These are phyloP conservation scores for Varanus komodoensis DNA, from an alignment of 2,113 vertebrate genomes.

Conservation along the genomic window DNA sequence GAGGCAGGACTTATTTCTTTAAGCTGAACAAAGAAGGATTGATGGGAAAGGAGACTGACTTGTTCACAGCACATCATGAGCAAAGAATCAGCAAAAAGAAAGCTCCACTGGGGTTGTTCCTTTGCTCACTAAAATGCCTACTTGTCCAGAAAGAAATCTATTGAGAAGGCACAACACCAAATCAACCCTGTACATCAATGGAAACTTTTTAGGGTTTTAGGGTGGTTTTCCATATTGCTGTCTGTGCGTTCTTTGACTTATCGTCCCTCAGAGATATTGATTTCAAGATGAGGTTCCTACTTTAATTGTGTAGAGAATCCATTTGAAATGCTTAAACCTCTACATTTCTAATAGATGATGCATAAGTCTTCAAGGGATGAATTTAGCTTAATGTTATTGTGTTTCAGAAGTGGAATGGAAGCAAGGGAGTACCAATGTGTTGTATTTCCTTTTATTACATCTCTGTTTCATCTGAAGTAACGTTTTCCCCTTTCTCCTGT, in stretches of 20 bases:
- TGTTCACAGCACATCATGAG: background rate
- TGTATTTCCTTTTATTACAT: background rate
- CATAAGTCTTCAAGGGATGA: background rate
- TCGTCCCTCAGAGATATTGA: background rate
- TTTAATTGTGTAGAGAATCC: background rate
- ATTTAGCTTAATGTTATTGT: background rate
- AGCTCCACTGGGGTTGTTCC: background rate
- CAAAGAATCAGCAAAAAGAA: background rate
- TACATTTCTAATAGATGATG: background rate
- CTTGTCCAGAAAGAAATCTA: background rate
- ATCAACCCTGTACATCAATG: background rate
- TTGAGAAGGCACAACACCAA: background rate
- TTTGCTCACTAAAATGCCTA: background rate
- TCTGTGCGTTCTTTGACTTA: background rate
- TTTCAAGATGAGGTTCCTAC: background rate
- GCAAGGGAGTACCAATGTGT: background rate
- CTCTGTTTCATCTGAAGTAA: background rate
- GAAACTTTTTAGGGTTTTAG: background rate
- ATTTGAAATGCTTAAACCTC: background rate
- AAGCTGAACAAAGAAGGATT: background rate
- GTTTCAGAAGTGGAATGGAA: background rate
- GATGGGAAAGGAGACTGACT: background rate
- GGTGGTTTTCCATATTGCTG: background rate
- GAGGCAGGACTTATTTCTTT: constrained; percentile 16
- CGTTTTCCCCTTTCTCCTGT: background rate